These are phyloP conservation scores for Rhombomys opimus DNA, from an alignment of 2,113 vertebrate genomes.

Conservation along the genomic window DNA sequence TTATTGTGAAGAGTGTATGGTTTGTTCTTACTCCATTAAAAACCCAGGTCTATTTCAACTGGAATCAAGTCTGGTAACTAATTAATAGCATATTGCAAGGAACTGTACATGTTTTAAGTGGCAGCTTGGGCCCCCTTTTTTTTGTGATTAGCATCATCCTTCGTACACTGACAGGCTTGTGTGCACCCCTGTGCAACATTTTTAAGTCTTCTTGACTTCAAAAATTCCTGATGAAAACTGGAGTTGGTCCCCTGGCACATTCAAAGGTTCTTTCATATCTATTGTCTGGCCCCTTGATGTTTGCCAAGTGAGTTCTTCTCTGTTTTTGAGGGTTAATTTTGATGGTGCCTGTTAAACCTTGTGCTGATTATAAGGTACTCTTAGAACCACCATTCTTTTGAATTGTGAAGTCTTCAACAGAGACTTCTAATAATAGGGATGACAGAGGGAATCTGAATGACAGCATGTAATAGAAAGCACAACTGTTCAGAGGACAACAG, in stretches of 20 bases:
- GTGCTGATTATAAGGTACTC: constrained; percentile 86
- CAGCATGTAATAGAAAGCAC: constrained; percentile 83
- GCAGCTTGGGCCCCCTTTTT: constrained; percentile 59
- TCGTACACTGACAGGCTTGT: constrained; percentile 55
- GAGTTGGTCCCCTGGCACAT: constrained; percentile 50
- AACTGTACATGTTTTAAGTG: constrained; percentile 64
- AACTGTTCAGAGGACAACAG: constrained; percentile 79
- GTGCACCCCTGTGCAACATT: constrained; percentile 16
- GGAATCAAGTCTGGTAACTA: constrained; percentile 36
- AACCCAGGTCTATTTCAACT: constrained; percentile 2
- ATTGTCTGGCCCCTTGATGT: constrained; percentile 50
- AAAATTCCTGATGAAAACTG: constrained; percentile 78
- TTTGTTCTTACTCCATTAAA: constrained; percentile 43
- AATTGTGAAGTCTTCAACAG: constrained; percentile 86
- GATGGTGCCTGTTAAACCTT: constrained; percentile 79
- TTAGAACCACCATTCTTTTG: constrained; percentile 85
- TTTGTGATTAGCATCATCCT: constrained; percentile 53
- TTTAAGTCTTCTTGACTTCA: constrained; percentile 60
- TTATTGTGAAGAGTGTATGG: neutral
- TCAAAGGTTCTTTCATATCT: constrained; percentile 78
- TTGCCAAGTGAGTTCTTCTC: constrained; percentile 76
- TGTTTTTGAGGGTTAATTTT: constrained; percentile 77
- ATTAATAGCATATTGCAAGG: constrained; percentile 70
- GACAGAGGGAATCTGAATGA: constrained; percentile 81
- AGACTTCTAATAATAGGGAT: constrained; percentile 87